Conservation (phyloP, 2,888 invertebrate genomes). For the Campaea margaritaria region DNA sequence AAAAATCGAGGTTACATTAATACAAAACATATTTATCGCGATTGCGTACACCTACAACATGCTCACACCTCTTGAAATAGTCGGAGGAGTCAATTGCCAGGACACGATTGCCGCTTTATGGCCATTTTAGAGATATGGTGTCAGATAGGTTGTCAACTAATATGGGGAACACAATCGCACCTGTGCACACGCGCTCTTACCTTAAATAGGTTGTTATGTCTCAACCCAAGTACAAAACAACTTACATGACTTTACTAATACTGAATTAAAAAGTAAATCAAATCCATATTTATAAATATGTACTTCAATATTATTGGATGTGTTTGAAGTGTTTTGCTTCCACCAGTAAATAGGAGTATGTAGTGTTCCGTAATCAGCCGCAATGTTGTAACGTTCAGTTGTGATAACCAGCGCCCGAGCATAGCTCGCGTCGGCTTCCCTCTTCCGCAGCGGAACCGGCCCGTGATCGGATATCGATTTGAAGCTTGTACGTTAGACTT, state of each 20-base stretch:
- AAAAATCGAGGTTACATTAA: constrained; percentile 52
- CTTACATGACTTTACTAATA: background rate
- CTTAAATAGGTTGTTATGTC: background rate
- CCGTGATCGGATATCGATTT: constrained; percentile 55
- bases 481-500: constrained; percentile 40
- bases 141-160: constrained; percentile 33
- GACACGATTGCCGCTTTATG: constrained; percentile 44
- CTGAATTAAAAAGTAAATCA: background rate
- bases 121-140: constrained; percentile 27
- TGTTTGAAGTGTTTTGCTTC: constrained; percentile 4
- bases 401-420: constrained; percentile 37
- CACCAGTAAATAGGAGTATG: constrained; percentile 1
- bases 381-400: constrained; percentile 20
- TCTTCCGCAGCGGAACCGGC: constrained; percentile 55
- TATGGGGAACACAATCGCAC: constrained; percentile 13
- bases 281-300: background rate
- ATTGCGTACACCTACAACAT: constrained; percentile 29
- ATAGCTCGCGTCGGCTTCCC: constrained; percentile 46
- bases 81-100: constrained; percentile 46
- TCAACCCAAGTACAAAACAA: background rate
- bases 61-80: constrained; percentile 44
- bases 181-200: constrained; percentile 1
- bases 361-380: constrained; percentile 7
- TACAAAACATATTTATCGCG: constrained; percentile 44
- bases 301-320: background rate